Conservation (phyloP, 2,888 invertebrate species). For the Brachypalpus laphriformis region DNA sequence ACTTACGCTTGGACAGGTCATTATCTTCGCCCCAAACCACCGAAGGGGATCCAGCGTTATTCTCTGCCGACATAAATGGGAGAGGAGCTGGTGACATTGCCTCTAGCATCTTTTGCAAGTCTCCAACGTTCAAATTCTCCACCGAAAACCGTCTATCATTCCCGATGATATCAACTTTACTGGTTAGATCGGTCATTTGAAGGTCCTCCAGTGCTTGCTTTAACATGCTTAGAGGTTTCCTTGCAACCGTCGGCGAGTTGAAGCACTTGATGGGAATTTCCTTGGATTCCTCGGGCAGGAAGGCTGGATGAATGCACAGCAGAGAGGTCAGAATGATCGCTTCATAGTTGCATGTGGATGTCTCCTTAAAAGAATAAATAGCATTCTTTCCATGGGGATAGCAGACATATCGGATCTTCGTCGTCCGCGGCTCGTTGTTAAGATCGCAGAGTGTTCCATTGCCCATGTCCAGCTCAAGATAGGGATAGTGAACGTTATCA, state of each 20-base stretch:
- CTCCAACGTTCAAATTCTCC: constrained; percentile 39
- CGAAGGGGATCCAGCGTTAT: constrained; percentile 13
- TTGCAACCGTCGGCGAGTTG: constrained; percentile 87
- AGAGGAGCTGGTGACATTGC: constrained; percentile 18
- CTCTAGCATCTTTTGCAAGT: constrained; percentile 52
- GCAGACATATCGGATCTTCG: constrained; percentile 94
- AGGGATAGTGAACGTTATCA: constrained; percentile 94
- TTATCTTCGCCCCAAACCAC: constrained; percentile 5
- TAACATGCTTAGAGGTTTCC: constrained; percentile 89
- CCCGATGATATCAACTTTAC: constrained; percentile 45
- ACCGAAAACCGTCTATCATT: constrained; percentile 46
- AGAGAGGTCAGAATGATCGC: constrained; percentile 93
- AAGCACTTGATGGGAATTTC: constrained; percentile 91
- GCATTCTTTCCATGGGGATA: constrained; percentile 94
- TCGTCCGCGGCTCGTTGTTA: constrained; percentile 91
- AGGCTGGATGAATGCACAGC: constrained; percentile 95
- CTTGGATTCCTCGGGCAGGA: constrained; percentile 90
- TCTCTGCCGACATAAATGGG: constrained; percentile 3
- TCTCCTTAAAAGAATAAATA: constrained; percentile 96
- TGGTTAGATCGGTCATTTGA: constrained; percentile 83
- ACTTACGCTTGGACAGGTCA: constrained; percentile 8
- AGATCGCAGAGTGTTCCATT: constrained; percentile 97
- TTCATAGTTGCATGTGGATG: constrained; percentile 97
- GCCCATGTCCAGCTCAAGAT: constrained; percentile 92
- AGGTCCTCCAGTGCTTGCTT: constrained; percentile 89